Base-by-base conservation (phyloP, 2,888 invertebrate genomes). In the Anticlea derivata region DNA sequence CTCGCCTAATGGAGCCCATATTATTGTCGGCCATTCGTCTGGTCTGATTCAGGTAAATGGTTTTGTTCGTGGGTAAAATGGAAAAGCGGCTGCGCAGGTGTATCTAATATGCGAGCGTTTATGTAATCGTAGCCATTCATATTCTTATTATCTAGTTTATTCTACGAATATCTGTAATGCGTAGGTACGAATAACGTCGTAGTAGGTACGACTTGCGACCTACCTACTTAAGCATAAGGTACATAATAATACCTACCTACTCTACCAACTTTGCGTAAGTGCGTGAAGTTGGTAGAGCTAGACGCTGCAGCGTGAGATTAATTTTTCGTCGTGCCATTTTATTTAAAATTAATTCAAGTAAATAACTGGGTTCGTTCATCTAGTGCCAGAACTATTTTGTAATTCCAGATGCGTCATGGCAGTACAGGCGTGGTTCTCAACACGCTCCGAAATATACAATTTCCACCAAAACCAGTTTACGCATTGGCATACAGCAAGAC, bases 1-100 rank as follows among this genome's bases (percentile, higher is more conserved):
- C 66, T 83, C 89, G 17, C 79, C 81, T 5, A 75, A 81, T 55
- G 91, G 91, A 11, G 68, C 75, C 37, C 63, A 82, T 55, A 70
- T 92, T 65, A 80, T 87, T 34, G 80, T 83, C 17, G 83, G 84
- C 6, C 91, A 89, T 70, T 86, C 91, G 17, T 80, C 87, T 5
- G 92, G 92, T 30, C 62, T 80, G 51, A 87, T 92, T 60, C 91
- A 92, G 87, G 92, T 91, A 69, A 45, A 39, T 39, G 46, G 23
- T 7, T 24, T 39, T 31, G 37, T 38, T 38, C 38, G 22, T 48
- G 29, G 27, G 30, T 27, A 38, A 26, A 33, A n/a, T 40, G 13
- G 12, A 50, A 24, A 23, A 12, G 43, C 12, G 26, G 10, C 24
- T n/a, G 31, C 37, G 7, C 37, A 50, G 41, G 48, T 43, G 35